A percentile compares a stretch with the other conserved stretches of the same genome.
These are phyloP conservation scores for Augiades crinisus DNA, from an alignment of 2,888 invertebrate species.

Conservation along the genomic window DNA sequence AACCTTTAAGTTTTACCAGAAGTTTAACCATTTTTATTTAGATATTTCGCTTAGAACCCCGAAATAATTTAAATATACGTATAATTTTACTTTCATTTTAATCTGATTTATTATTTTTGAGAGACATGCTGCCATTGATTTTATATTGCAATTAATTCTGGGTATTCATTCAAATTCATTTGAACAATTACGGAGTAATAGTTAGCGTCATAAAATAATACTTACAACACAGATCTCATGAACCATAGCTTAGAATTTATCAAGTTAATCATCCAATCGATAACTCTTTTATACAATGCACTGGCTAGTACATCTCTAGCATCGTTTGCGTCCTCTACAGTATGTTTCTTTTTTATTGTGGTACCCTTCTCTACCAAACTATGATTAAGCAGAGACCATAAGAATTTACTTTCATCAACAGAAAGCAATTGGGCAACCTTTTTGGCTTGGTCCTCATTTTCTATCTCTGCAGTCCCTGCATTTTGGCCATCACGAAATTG, in stretches of 20 bases:
- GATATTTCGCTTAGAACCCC: too few species aligned
- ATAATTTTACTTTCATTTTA: neutral
- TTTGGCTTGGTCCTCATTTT: slow-evolving; percentile 85
- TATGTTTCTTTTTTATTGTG: slow-evolving; percentile 85
- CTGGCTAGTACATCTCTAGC: slow-evolving; percentile 93
- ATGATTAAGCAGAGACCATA: slow-evolving; percentile 93
- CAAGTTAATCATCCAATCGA: slow-evolving; percentile 93
- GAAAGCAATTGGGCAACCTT: slow-evolving; percentile 88
- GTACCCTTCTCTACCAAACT: slow-evolving; percentile 89
- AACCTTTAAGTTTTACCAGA: too few species aligned
- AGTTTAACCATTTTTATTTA: too few species aligned
- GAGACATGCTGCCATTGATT: too few species aligned
- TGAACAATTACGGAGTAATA: too few species aligned
- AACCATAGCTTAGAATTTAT: slow-evolving; percentile 92
- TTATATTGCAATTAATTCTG: too few species aligned
- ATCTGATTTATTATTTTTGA: too few species aligned
- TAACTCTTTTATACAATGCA: slow-evolving; percentile 90
- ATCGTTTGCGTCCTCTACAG: slow-evolving; percentile 90
- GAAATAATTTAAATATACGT: too few species aligned
- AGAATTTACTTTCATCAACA: slow-evolving; percentile 90
- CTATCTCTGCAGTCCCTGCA: slow-evolving; percentile 86
- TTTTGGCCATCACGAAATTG: slow-evolving; percentile 86
- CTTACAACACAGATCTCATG: slow-evolving; percentile 93
- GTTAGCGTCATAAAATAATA: too few species aligned
- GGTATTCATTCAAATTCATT: too few species aligned